phyloP scores from a whole-genome alignment of 2,888 invertebrate species.

The Ectemnius lituratus region DNA sequence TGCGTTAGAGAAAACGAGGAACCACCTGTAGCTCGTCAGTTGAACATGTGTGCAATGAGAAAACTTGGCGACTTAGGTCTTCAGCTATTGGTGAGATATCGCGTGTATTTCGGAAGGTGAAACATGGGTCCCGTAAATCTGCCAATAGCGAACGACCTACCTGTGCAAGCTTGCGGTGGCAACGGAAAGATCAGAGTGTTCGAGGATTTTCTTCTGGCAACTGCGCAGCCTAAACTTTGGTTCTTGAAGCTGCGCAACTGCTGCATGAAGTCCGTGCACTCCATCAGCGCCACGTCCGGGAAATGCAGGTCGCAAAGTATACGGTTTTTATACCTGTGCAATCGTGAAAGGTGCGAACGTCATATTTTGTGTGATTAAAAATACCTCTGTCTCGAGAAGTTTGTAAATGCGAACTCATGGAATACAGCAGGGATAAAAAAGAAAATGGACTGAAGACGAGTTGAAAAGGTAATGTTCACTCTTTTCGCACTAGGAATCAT shows the following conservation, averaged over 20 bases:
- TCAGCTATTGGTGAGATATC: neutral
- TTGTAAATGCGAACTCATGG: too few species aligned
- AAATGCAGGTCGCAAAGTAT: slow-evolving; percentile 97
- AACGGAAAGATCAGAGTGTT: slow-evolving; percentile 96
- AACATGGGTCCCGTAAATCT: neutral
- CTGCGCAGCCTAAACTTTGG: slow-evolving; percentile 96
- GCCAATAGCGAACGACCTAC: slow-evolving; percentile 77
- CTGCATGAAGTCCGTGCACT: slow-evolving; percentile 98
- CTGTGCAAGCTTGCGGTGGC: slow-evolving; percentile 96
- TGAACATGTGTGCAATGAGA: slow-evolving; percentile 37
- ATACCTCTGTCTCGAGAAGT: neutral
- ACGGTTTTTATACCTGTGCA: slow-evolving; percentile 87
- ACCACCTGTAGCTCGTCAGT: slow-evolving; percentile 59
- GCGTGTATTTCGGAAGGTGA: slow-evolving; percentile 13
- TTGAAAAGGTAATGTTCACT: neutral
- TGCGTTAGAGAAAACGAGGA: slow-evolving; percentile 46
- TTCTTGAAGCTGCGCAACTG: slow-evolving; percentile 97
- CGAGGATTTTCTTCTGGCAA: slow-evolving; percentile 94
- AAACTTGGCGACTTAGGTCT: slow-evolving; percentile 32
- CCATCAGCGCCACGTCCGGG: slow-evolving; percentile 97
- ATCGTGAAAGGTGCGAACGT: slow-evolving; percentile 3
- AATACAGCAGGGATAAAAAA: too few species aligned
- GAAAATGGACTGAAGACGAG: neutral
- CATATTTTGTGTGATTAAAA: neutral
- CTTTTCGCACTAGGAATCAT: neutral